Evolutionary conservation across 2,113 vertebrate genomes (phyloP).

Genomic region (Chloropsis cyanopogon): DNA sequence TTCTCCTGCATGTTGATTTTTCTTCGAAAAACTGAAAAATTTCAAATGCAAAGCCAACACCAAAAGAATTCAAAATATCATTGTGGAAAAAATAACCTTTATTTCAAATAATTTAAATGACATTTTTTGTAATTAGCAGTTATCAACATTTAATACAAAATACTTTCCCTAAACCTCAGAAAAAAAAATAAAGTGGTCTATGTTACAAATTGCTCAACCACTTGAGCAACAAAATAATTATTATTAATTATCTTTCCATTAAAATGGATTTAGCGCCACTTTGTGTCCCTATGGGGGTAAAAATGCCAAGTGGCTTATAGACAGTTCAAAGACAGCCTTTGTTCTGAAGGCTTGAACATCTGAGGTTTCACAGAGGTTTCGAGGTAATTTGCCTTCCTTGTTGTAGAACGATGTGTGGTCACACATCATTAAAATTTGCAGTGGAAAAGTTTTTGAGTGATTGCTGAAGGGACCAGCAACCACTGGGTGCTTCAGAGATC

Average conservation of each 20-base stretch:
- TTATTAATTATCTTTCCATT: neutral
- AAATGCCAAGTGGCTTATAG: neutral
- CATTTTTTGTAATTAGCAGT: neutral
- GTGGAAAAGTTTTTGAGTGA: neutral
- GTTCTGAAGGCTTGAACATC: neutral
- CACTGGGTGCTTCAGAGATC: neutral
- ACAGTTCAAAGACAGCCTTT: slow-evolving; percentile 13
- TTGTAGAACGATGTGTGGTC: neutral
- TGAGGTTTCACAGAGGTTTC: neutral
- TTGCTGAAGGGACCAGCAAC: neutral
- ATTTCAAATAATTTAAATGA: neutral
- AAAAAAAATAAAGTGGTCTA: neutral
- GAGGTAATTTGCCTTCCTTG: neutral
- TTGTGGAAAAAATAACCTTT: neutral
- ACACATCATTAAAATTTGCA: neutral
- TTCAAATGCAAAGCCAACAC: neutral
- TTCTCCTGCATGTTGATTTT: neutral
- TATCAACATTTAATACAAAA: neutral
- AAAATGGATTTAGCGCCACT: neutral
- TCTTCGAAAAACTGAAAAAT: neutral
- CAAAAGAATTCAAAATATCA: neutral
- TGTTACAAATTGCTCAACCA: neutral
- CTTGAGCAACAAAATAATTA: neutral
- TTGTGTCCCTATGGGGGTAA: neutral
- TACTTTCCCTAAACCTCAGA: neutral